Percentiles rank a stretch among this genome's conserved stretches.
Evolutionary conservation across 2,113 vertebrate species (phyloP).

Genomic region (Salvelinus fontinalis): DNA sequence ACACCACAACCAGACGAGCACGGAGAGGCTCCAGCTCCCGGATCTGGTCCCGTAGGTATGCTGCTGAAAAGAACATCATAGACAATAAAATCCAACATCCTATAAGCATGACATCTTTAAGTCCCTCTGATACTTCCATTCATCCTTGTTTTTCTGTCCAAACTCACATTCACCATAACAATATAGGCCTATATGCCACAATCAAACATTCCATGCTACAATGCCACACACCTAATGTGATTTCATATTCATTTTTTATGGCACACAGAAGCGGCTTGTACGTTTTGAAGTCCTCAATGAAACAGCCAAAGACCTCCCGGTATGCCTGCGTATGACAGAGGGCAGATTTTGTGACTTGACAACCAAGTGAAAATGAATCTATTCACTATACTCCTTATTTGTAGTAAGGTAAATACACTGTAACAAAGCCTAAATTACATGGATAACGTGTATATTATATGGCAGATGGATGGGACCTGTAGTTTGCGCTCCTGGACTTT

Average conservation of each 20-base stretch:
- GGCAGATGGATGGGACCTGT: constrained; percentile 67
- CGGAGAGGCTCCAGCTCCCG: constrained; percentile 74
- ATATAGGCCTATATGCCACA: background rate
- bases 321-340: constrained; percentile 72
- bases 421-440: too few relatives aligned
- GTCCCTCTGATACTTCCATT: background rate
- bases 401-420: background rate
- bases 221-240: constrained; percentile 70
- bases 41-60: constrained; percentile 72
- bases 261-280: constrained; percentile 83
- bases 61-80: constrained; percentile 53
- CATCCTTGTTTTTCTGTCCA: background rate
- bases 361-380: background rate
- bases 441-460: too few relatives aligned
- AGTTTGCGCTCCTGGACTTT: constrained; percentile 63
- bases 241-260: constrained; percentile 86
- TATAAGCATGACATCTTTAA: background rate
- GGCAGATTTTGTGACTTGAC: constrained; percentile 2
- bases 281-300: constrained; percentile 83
- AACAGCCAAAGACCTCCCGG: constrained; percentile 79
- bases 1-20: constrained; percentile 67
- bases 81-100: background rate
- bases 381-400: background rate
- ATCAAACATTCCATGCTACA: background rate
- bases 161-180: too few relatives aligned